Conservation (phyloP, 2,113 vertebrate genomes). For the Odocoileus hemionus region DNA sequence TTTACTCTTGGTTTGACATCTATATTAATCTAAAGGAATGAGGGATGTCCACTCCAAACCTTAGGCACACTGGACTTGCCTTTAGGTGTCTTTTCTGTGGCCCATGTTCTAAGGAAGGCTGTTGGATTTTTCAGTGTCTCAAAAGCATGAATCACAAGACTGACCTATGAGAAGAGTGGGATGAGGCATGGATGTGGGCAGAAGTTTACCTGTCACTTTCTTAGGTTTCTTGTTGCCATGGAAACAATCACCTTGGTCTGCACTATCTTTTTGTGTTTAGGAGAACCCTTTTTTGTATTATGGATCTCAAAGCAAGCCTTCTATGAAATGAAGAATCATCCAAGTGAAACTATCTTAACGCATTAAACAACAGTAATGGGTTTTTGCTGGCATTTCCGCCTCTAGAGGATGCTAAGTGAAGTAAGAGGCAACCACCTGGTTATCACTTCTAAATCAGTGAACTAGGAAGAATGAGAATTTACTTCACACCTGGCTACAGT, state of each 20-base stretch:
- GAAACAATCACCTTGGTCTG: constrained; percentile 46
- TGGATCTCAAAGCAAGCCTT: not conserved
- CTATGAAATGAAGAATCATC: not conserved
- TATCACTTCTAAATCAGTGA: not conserved
- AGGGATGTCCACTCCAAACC: not conserved
- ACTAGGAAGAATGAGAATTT: not conserved
- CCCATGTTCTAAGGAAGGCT: not conserved
- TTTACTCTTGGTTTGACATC: not conserved
- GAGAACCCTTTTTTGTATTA: constrained; percentile 21
- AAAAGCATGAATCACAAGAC: constrained; percentile 39
- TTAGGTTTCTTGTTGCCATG: constrained; percentile 51
- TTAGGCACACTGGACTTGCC: not conserved
- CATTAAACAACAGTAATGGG: not conserved
- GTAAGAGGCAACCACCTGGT: not conserved
- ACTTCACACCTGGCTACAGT: not conserved
- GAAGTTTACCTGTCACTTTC: constrained; percentile 52
- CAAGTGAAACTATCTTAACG: not conserved
- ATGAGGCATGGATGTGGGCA: not conserved
- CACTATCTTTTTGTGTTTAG: constrained; percentile 31
- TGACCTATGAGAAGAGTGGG: not conserved
- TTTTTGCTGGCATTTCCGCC: not conserved
- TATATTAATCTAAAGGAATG: not conserved
- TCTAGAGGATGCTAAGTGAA: not conserved
- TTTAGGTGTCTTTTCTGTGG: not conserved
- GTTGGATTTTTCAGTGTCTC: constrained; percentile 27